These are phyloP conservation scores for Lagopus muta DNA, from an alignment of 2,113 vertebrate species.

Conservation along the genomic window DNA sequence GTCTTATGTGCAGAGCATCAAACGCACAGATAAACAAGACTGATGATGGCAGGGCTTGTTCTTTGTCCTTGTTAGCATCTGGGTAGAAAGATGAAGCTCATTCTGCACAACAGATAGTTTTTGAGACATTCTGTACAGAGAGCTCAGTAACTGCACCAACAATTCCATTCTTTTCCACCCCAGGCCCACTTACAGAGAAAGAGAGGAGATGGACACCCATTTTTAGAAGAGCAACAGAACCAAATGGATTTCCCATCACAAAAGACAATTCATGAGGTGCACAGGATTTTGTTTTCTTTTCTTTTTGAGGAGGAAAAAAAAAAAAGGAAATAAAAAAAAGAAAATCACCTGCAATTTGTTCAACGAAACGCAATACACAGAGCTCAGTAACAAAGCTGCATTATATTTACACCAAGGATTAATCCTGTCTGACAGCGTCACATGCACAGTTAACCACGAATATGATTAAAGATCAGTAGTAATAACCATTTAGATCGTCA, in stretches of 20 bases:
- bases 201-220: background rate
- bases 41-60: background rate
- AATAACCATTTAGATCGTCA: background rate
- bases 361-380: background rate
- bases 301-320: background rate
- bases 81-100: background rate
- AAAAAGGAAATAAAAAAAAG: background rate
- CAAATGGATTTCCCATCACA: background rate
- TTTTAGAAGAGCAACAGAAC: background rate
- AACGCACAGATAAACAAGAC: background rate
- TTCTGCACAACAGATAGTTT: background rate
- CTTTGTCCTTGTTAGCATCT: background rate
- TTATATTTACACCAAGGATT: background rate
- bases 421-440: background rate
- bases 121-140: background rate
- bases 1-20: background rate
- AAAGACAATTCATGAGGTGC: background rate
- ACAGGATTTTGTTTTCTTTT: background rate
- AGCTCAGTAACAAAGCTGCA: background rate
- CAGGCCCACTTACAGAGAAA: background rate
- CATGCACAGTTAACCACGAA: background rate
- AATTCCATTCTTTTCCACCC: background rate
- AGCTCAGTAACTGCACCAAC: background rate
- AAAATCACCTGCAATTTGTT: background rate
- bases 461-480: background rate